Evolutionary conservation across 1,140 invertebrate genomes (phyloP), one percentile per base, ranked within the genome.

Genomic region (Drosophila equinoxialis): DNA sequence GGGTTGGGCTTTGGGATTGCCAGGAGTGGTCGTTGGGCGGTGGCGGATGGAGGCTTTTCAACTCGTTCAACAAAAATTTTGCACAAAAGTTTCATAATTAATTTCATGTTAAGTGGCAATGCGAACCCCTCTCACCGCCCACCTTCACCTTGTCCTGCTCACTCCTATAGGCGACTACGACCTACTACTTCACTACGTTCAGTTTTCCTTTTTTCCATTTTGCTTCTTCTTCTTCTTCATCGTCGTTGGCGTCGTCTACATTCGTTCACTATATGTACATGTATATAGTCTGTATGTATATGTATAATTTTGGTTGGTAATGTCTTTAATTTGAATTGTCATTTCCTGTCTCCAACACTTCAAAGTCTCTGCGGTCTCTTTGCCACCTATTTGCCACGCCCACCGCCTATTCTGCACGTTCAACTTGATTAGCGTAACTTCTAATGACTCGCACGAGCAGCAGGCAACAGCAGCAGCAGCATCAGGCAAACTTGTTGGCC

Each of bases 31-130:
- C 75, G 74, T 82, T 37, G 35, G 35, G 7, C 17, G 45, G 42
- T 48, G 45, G 17, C 45, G 45, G 45, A 20, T 79, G 80, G 76
- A 83, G 77, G 75, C 77, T 82, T 86, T 71, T 54, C 77, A 89
- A 89, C 84, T 89, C 84, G 84, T 89, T 89, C 70, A 84, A 89
- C 84, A 89, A 89, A 51, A 89, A 84, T 89, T 87, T 81, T 89
- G 81, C 81, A 89, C 84, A 89, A 87, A 87, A 89, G 80, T 89
- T 89, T 89, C 84, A 89, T 89, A 89, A 89, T 89, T 89, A 89
- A 89, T 89, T 89, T 89, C 84, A 89, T 89, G 84, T 89, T 89
- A 89, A 89, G 84, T 89, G 84, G 84, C 80, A 89, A 81, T 89
- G 84, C 70, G 74, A 80, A 68, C 70, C 79, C 14, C 3, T 26